Evolutionary conservation across 2,888 invertebrate genomes (phyloP), one percentile per base, ranked within the genome.

Genomic region (Falcaria lacertinaria): DNA sequence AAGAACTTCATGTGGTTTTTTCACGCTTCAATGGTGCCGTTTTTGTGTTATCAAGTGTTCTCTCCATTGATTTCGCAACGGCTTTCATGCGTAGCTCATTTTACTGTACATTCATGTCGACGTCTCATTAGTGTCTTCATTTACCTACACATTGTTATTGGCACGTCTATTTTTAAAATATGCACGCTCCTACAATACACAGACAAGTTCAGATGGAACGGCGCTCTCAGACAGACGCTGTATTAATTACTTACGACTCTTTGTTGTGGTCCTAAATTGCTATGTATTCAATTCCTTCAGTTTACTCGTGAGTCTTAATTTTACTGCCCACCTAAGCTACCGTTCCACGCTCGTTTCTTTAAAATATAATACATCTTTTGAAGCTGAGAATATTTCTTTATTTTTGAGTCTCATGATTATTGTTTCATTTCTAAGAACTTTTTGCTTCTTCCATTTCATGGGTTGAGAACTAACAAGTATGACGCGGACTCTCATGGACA

Each of bases 91-190:
- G 57, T 57, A 48, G 56, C 74, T 73, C 75, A 77, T 80, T 75
- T 67, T 63, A 66, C 66, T 60, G 60, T 62, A 58, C 62, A 66
- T 74, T 73, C 69, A 66, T 64, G 63, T 57, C 54, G 63, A 64
- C 66, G 65, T 76, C 74, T 81, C 77, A 82, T 83, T 82, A 82
- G 73, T 71, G 77, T 75, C 74, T 78, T 70, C 75, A 69, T 77
- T 74, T 74, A 71, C 66, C 58, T 70, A 68, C 64, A 64, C 62
- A 76, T 69, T 75, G 74, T 77, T 78, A 71, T 74, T 77, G 67
- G 63, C 69, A 68, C 54, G 55, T 73, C 71, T 82, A 75, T 83
- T 79, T 84, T 72, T 66, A 67, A 54, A 50, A 56, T 62, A 49
- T 63, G 50, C 62, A 57, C 57, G 60, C 63, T 58, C 57, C 58